Percentiles rank a stretch among this genome's conserved stretches.
These are phyloP conservation scores for Trachymyrmex septentrionalis DNA, from an alignment of 1,140 invertebrate species.

Conservation along the genomic window DNA sequence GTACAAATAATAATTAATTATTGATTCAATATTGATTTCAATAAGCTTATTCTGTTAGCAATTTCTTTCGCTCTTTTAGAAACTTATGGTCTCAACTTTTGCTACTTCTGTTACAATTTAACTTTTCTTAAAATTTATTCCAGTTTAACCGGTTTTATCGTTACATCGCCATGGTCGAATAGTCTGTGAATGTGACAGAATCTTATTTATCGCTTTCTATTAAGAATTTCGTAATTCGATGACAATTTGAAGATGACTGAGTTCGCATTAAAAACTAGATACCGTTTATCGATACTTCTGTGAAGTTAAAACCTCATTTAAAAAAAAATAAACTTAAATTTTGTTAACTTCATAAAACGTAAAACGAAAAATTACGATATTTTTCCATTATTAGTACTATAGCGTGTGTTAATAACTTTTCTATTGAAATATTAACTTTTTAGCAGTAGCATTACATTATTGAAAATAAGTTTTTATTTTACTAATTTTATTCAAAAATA, in stretches of 20 bases:
- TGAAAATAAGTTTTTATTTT: too few relatives aligned
- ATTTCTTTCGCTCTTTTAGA: not conserved
- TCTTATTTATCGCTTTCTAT: not conserved
- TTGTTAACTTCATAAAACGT: too few relatives aligned
- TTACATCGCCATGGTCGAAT: not conserved
- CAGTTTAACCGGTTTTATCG: constrained; percentile 31
- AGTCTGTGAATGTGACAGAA: not conserved
- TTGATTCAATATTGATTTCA: not conserved
- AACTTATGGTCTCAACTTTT: not conserved
- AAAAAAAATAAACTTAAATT: too few relatives aligned
- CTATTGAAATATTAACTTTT: too few relatives aligned
- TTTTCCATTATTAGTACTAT: too few relatives aligned
- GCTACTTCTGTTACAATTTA: too few relatives aligned
- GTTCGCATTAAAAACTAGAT: not conserved
- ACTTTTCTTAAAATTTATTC: not conserved
- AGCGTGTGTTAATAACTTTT: too few relatives aligned
- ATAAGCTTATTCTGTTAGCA: not conserved
- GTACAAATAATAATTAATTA: not conserved
- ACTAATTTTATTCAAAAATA: too few relatives aligned
- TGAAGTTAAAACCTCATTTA: too few relatives aligned
- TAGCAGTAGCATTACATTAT: too few relatives aligned
- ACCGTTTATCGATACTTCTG: not conserved
- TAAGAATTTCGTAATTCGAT: not conserved
- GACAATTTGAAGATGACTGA: not conserved
- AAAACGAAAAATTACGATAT: too few relatives aligned